Base-by-base conservation (phyloP, 2,888 invertebrate species). In the Bombyx huttoni region DNA sequence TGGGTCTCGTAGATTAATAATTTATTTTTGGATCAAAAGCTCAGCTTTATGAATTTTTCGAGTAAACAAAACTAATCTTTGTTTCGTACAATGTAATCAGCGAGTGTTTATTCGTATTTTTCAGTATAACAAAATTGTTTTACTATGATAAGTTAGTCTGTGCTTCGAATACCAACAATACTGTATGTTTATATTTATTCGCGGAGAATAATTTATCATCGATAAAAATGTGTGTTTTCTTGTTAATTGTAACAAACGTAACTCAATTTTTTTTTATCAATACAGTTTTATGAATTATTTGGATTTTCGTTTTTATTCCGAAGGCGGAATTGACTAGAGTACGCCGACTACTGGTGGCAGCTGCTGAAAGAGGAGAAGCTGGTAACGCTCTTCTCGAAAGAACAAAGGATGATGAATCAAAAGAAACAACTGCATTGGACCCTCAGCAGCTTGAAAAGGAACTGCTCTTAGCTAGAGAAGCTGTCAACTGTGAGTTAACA, bases 401-500 rank as follows among this genome's bases (percentile, higher is more conserved):
- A 35, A 89, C 91, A 34, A 90, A 91, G 50, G 90, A 89, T n/a
- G 89, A 81, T 57, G 67, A 70, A 52, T 61, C 81, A 58, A 70
- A 90, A 69, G 89, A 89, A n/a, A 74, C 86, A 54, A 69, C 92
- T 72, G 74, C 89, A 2, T 62, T 85, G 0, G 91, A 91, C 51
- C 89, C 91, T 63, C 81, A 90, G 54, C 91, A 90, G 53, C 78
- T 93, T 49, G 93, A 94, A 68, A 91, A 92, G 67, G 94, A 95
- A 67, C 87, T 95, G 54, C 91, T 93, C 55, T 90, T 94, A 57
- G 94, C 95, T 14, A 92, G 94, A 75, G 95, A 96, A 81, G 94
- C 95, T 49, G 89, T 96, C 34, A 91, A 81, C 53, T 89, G 89
- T 89, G 59, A 86, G 88, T 73, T 47, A 34, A 14, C 13, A 24